These are phyloP conservation scores for Colletes gigas DNA, from an alignment of 1,140 invertebrate species.

Conservation along the genomic window DNA sequence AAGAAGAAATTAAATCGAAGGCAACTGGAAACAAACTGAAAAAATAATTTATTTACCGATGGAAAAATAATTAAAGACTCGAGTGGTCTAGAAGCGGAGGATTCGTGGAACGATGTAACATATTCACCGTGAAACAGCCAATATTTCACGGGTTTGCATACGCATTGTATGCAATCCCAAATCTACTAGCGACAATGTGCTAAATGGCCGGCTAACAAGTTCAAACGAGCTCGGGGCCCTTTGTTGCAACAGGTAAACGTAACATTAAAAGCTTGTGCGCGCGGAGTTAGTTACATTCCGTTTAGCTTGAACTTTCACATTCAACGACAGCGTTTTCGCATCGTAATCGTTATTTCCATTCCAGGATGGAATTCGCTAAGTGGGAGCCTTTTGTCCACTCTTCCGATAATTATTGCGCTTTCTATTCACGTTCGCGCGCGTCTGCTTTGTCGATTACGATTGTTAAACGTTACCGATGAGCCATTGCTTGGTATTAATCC, in stretches of 20 bases:
- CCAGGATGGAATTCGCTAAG: slow-evolving; percentile 37
- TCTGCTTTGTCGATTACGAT: slow-evolving; percentile 29
- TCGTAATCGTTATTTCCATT: slow-evolving; percentile 44
- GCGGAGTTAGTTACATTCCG: slow-evolving; percentile 18
- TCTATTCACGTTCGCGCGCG: slow-evolving; percentile 22
- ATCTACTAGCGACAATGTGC: slow-evolving; percentile 28
- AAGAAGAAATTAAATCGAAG: no score
- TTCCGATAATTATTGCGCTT: slow-evolving; percentile 40
- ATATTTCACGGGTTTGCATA: slow-evolving; percentile 28
- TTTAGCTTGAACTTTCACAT: slow-evolving; percentile 43
- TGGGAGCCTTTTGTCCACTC: slow-evolving; percentile 23
- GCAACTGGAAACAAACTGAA: no score
- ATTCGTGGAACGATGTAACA: background rate
- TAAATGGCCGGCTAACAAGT: slow-evolving; percentile 42
- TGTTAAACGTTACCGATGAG: slow-evolving; percentile 11
- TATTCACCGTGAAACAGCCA: slow-evolving; percentile 14
- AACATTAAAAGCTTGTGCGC: slow-evolving; percentile 16
- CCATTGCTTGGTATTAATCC: background rate
- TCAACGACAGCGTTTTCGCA: slow-evolving; percentile 45
- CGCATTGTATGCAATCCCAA: slow-evolving; percentile 21
- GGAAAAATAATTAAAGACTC: background rate
- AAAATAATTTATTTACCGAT: background rate
- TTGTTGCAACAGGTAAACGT: slow-evolving; percentile 33
- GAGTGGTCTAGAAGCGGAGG: background rate
- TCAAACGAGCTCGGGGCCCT: slow-evolving; percentile 21